A percentile compares a stretch with the other conserved stretches of the same genome.
These are phyloP conservation scores for Drosophila gaucha DNA, from an alignment of 2,888 invertebrate genomes.

Conservation along the genomic window DNA sequence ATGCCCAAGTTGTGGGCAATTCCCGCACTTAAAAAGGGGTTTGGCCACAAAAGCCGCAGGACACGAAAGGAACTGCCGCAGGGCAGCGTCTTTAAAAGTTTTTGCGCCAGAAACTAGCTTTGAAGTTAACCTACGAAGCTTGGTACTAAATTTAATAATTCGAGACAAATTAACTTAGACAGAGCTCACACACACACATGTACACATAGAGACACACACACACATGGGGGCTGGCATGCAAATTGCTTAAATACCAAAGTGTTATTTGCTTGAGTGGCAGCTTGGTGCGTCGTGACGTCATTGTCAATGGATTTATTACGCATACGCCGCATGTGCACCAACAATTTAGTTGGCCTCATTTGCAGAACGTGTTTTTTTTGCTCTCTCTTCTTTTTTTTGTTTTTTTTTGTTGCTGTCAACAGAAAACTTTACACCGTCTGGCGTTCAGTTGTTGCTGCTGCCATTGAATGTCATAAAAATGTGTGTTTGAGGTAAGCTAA, in stretches of 20 bases:
- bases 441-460: slow-evolving; percentile 43
- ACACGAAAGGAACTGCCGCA: slow-evolving; percentile 18
- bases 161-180: slow-evolving; percentile 58
- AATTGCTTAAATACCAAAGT: slow-evolving; percentile 62
- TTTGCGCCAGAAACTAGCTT: slow-evolving; percentile 38
- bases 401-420: slow-evolving; percentile 31
- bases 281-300: slow-evolving; percentile 47
- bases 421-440: slow-evolving; percentile 44
- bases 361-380: slow-evolving; percentile 14
- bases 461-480: slow-evolving; percentile 76
- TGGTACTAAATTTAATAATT: slow-evolving; percentile 56
- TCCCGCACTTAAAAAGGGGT: slow-evolving; percentile 36
- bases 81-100: slow-evolving; percentile 39
- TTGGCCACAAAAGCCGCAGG: slow-evolving; percentile 59
- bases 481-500: slow-evolving; percentile 77
- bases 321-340: slow-evolving; percentile 60
- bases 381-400: background rate
- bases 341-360: slow-evolving; percentile 60
- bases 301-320: slow-evolving; percentile 65
- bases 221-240: slow-evolving; percentile 31
- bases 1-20: slow-evolving; percentile 9
- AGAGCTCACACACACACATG: slow-evolving; percentile 6
- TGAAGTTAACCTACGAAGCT: slow-evolving; percentile 42
- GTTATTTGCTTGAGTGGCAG: slow-evolving; percentile 57
- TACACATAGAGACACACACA: background rate